Evolutionary conservation across 2,797 vertebrate genomes (phyloP).

Genomic region (Pelodytes ibericus): DNA sequence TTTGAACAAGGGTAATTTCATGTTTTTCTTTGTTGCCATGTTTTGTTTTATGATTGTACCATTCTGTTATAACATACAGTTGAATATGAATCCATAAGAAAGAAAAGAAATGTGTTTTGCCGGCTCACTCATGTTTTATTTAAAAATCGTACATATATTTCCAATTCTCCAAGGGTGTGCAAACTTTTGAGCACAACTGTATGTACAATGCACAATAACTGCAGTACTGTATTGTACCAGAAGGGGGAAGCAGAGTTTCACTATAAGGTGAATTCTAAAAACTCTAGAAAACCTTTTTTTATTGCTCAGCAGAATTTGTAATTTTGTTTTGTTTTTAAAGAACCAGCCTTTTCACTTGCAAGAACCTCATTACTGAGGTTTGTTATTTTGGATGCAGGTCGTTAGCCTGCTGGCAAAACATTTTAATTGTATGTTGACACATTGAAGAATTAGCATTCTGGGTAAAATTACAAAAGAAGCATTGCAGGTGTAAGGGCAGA

Average conservation of each 20-base stretch:
- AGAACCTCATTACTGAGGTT: constrained; percentile 46
- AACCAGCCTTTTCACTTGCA: constrained; percentile 27
- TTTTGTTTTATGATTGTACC: too few species aligned
- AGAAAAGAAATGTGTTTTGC: too few species aligned
- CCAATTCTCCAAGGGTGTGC: too few species aligned
- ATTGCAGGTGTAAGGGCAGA: constrained; percentile 29
- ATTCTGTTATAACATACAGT: too few species aligned
- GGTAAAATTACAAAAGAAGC: constrained; percentile 12
- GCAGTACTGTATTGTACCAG: constrained; percentile 8
- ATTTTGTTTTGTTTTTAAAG: constrained; percentile 25
- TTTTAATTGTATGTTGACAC: constrained; percentile 46
- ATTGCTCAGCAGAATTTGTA: constrained; percentile 20
- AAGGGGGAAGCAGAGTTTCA: constrained; percentile 38
- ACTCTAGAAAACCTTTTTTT: constrained; percentile 22
- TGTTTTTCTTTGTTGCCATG: too few species aligned
- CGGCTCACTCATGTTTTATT: too few species aligned
- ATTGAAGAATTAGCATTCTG: background rate
- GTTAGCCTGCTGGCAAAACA: constrained; percentile 50
- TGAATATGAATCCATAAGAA: too few species aligned
- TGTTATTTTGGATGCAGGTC: constrained; percentile 53
- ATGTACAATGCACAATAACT: background rate
- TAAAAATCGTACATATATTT: too few species aligned
- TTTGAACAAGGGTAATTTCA: too few species aligned
- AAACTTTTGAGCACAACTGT: too few species aligned
- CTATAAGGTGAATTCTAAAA: background rate